phyloP scores from a whole-genome alignment of 1,140 invertebrate genomes.

The Drosophila varians region DNA sequence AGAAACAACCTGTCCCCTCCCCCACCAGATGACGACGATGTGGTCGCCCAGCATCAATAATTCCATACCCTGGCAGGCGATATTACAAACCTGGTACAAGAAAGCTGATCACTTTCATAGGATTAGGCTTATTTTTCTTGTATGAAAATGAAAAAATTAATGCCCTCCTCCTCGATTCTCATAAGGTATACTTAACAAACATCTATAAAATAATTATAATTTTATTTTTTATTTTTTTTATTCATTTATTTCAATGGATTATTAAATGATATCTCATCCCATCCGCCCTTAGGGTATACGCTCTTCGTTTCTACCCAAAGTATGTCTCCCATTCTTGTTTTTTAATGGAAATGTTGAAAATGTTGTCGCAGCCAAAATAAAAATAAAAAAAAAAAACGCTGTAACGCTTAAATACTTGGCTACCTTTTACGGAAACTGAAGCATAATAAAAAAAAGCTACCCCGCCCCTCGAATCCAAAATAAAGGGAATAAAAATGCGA shows the following conservation, averaged over 20 bases:
- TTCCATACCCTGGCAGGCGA: background rate
- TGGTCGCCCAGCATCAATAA: constrained; percentile 61
- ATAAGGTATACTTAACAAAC: no score
- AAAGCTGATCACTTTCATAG: no score
- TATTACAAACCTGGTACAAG: no score
- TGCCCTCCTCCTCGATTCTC: no score
- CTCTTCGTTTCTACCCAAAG: no score
- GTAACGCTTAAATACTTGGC: constrained; percentile 79
- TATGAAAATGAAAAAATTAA: no score
- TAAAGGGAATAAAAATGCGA: constrained; percentile 61
- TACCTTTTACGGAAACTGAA: constrained; percentile 72
- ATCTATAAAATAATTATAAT: no score
- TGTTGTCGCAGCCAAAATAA: constrained; percentile 54
- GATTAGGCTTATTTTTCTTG: no score
- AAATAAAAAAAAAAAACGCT: constrained; percentile 56
- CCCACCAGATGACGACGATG: constrained; percentile 51
- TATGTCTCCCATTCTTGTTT: background rate
- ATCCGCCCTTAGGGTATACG: no score
- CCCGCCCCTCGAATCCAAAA: constrained; percentile 14
- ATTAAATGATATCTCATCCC: no score
- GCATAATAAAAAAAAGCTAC: constrained; percentile 32
- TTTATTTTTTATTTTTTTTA: no score
- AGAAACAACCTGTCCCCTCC: constrained; percentile 44
- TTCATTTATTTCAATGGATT: no score
- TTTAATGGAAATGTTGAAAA: constrained; percentile 78